Percentiles rank a stretch among this genome's conserved stretches.
These are phyloP conservation scores for Gyps fulvus DNA, from an alignment of 2,113 vertebrate species.

Conservation along the genomic window DNA sequence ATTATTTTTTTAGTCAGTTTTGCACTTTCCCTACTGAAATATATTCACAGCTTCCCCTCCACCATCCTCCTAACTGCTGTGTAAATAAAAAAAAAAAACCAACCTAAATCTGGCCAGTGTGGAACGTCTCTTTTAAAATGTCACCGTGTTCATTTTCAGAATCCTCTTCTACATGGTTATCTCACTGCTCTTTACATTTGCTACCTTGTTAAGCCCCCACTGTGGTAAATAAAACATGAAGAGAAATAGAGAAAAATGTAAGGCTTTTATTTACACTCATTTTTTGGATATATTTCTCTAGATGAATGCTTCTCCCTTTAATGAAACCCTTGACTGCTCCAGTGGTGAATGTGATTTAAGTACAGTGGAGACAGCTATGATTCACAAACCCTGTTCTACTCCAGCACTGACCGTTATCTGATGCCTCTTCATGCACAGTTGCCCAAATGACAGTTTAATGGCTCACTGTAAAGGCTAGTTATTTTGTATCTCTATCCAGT, in stretches of 20 bases:
- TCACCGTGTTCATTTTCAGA: slow-evolving; percentile 20
- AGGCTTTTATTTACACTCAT: slow-evolving; percentile 74
- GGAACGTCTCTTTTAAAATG: slow-evolving; percentile 38
- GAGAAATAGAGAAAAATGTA: slow-evolving; percentile 70
- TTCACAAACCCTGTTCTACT: slow-evolving; percentile 82
- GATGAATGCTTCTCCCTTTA: slow-evolving; percentile 81
- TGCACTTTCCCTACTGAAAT: not conserved
- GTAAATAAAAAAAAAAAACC: not conserved
- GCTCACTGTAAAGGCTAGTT: slow-evolving; percentile 77
- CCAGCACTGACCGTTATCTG: slow-evolving; percentile 77
- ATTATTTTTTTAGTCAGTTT: not conserved
- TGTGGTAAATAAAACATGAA: slow-evolving; percentile 77
- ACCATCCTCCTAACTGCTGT: not conserved
- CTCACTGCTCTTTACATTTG: slow-evolving; percentile 58
- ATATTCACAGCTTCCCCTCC: not conserved
- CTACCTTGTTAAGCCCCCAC: slow-evolving; percentile 68
- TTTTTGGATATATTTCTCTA: slow-evolving; percentile 80
- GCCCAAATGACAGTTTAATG: slow-evolving; percentile 82
- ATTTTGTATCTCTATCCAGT: slow-evolving; percentile 78
- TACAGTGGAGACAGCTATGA: slow-evolving; percentile 80
- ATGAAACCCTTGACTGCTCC: slow-evolving; percentile 85
- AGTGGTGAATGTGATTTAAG: slow-evolving; percentile 85
- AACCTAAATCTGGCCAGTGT: slow-evolving; percentile 7
- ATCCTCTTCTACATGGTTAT: slow-evolving; percentile 51
- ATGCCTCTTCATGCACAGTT: slow-evolving; percentile 80